Evolutionary conservation across 2,797 vertebrate species (phyloP).

Genomic region (Peromyscus nudipes): DNA sequence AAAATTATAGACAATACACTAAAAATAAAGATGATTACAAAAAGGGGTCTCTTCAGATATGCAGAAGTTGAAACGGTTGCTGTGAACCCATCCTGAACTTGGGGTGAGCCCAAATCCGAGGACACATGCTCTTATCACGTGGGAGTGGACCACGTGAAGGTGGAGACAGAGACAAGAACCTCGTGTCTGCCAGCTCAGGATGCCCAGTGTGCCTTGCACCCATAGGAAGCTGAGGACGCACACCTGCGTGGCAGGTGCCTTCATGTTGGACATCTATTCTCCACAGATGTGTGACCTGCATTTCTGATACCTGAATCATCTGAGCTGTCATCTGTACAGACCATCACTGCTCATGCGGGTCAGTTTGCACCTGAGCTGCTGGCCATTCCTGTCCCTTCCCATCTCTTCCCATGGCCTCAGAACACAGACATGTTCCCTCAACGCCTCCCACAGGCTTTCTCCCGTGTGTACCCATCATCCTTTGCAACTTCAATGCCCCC

Average conservation of each 20-base stretch:
- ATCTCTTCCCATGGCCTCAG: neutral
- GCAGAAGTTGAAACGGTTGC: neutral
- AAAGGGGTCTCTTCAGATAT: neutral
- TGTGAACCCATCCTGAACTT: neutral
- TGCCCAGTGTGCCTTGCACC: rapidly evolving
- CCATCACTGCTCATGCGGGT: rapidly evolving
- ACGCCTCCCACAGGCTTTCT: neutral
- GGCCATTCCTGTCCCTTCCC: too few relatives aligned
- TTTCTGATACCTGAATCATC: neutral
- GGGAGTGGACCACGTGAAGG: neutral
- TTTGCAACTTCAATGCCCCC: too few relatives aligned
- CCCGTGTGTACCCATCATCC: rapidly evolving
- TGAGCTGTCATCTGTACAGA: neutral
- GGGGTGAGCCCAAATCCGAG: too few relatives aligned
- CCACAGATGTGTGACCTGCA: neutral
- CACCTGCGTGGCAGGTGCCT: rapidly evolving
- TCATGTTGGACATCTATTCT: neutral
- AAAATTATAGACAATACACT: neutral
- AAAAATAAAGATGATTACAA: neutral
- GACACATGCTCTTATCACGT: neutral
- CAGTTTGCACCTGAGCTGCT: rapidly evolving
- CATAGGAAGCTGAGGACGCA: too few relatives aligned
- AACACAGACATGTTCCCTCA: rapidly evolving
- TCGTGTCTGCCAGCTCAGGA: rapidly evolving
- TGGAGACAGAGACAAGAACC: neutral